Evolutionary conservation across 2,113 vertebrate genomes (phyloP), one percentile per base, ranked within the genome.

Genomic region (Oncorhynchus mykiss): DNA sequence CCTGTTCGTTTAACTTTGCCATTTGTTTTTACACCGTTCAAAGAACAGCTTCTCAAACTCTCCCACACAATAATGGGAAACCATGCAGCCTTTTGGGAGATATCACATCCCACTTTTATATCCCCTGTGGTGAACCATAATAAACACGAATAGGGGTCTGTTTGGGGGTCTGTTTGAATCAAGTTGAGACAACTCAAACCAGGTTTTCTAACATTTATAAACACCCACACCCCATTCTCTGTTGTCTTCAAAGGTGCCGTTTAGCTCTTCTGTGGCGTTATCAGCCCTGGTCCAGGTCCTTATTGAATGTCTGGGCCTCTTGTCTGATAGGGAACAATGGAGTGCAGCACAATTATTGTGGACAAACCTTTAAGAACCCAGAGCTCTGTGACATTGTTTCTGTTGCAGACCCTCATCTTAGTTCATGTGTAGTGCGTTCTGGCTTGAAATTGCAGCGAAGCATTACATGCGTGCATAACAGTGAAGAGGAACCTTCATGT

Each of bases 21-120:
- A 34, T 73, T 67, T 27, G 72, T 81, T 83, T 82, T 34, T 83
- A 82, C 71, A 77, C 49, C 73, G 85, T 86, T 89, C 83, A 91
- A 90, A 92, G 84, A 27, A 39, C 48, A 24, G 20, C 75, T 86
- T 88, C 78, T 83, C 79, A 82, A 84, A 75, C 80, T 84, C 80
- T 83, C 29, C 73, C 60, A 84, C 72, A 93, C 92, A 93, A 94
- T 93, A 65, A 74, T 72, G 86, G 91, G 92, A 93, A 93, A 74
- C 80, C 78, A 62, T 75, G 78, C 7, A 39, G 71, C 65, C 66
- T 76, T 73, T 51, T 18, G 65, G 39, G 71, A 73, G 66, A 75
- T 69, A 54, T 70, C 75, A 69, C 62, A 22, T 54, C 64, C 71
- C 39, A 54, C 67, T 71, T 59, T 51, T 67, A 70, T 70, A 71